Conservation (phyloP, 2,888 invertebrate genomes). For the Oxycera nigricornis region DNA sequence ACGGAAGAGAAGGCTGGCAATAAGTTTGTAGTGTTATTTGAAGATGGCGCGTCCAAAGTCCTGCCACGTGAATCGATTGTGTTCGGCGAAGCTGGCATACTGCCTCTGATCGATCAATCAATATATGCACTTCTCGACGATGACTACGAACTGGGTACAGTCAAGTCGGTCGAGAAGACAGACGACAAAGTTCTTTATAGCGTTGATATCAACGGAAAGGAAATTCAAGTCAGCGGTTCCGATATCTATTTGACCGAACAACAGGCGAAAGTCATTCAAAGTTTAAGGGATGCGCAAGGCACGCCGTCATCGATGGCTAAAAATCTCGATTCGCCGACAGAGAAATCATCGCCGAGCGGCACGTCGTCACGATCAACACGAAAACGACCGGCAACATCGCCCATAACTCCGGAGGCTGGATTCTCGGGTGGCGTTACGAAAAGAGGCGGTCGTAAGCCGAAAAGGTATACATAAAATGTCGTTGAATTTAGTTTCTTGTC, state of each 20-base stretch:
- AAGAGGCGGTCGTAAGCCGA: constrained; percentile 48
- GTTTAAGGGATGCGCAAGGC: constrained; percentile 48
- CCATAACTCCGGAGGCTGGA: constrained; percentile 50
- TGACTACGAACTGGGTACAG: constrained; percentile 66
- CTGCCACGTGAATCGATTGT: constrained; percentile 70
- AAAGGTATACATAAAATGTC: constrained; percentile 51
- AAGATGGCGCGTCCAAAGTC: constrained; percentile 68
- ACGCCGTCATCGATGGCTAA: constrained; percentile 18
- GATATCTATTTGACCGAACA: constrained; percentile 67
- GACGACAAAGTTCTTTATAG: constrained; percentile 50
- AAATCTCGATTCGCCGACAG: constrained; percentile 22
- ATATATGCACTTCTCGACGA: constrained; percentile 66
- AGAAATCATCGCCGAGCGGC: constrained; percentile 24
- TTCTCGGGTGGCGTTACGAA: constrained; percentile 49
- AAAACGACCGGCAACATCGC: constrained; percentile 48
- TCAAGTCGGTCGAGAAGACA: constrained; percentile 63
- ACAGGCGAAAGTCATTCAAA: constrained; percentile 64
- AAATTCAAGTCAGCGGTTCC: constrained; percentile 65
- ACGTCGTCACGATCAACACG: constrained; percentile 45
- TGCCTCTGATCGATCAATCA: constrained; percentile 65
- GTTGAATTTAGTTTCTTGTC: not conserved
- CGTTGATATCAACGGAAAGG: constrained; percentile 56
- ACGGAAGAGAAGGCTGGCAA: constrained; percentile 66
- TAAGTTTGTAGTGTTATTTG: constrained; percentile 70
- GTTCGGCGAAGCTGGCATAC: constrained; percentile 62